Percentiles rank a stretch among this genome's conserved stretches.
These are phyloP conservation scores for Oceanites oceanicus DNA, from an alignment of 2,113 vertebrate species.

Conservation along the genomic window DNA sequence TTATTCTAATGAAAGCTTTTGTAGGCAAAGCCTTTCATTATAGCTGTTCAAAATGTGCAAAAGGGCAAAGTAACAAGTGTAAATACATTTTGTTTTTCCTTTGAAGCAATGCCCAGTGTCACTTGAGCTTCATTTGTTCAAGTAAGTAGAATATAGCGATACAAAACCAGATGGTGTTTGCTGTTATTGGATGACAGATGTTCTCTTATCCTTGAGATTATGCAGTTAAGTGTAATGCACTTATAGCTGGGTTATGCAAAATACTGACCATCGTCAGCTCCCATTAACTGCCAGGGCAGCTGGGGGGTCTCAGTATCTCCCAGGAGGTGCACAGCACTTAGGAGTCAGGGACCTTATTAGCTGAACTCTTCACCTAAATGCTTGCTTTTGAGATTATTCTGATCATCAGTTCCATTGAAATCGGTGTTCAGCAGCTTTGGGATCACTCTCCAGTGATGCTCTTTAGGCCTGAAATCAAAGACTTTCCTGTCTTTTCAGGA, in stretches of 20 bases:
- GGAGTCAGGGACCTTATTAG: background rate
- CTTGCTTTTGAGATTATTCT: background rate
- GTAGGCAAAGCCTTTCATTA: background rate
- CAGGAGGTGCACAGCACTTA: background rate
- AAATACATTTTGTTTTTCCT: background rate
- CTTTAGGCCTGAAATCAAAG: background rate
- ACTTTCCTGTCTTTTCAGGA: background rate
- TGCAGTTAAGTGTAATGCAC: background rate
- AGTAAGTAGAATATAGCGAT: background rate
- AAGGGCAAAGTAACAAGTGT: background rate
- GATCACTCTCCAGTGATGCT: background rate
- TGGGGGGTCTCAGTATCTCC: background rate
- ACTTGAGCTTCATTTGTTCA: constrained; percentile 23
- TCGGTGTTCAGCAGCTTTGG: background rate
- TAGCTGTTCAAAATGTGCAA: background rate
- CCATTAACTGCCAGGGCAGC: background rate
- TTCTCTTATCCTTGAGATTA: constrained; percentile 15
- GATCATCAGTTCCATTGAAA: background rate
- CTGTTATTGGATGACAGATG: constrained; percentile 19
- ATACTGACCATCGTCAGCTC: background rate
- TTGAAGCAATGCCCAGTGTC: background rate
- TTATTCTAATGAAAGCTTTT: background rate
- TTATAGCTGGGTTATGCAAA: background rate
- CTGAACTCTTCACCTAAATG: background rate
- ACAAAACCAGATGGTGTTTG: constrained; percentile 40